Base-by-base conservation (phyloP, 2,888 invertebrate genomes). In the Meta bourneti region DNA sequence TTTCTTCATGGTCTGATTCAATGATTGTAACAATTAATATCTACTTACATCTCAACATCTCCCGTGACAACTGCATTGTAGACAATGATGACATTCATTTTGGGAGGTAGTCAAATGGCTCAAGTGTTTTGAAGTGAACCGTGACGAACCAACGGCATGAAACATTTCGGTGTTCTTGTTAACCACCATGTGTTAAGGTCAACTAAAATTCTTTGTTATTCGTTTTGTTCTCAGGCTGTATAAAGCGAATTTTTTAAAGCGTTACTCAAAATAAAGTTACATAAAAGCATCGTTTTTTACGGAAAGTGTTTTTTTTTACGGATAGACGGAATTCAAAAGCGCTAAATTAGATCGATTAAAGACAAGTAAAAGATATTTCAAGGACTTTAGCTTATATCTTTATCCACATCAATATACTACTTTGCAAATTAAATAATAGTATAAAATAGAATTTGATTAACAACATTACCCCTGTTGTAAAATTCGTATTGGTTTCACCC, bases 141-240 rank as follows among this genome's bases (percentile, higher is more conserved):
- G 74, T 72, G 48, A 34, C 54, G 61, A 81, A 20, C 20, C 51
- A 72, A 48, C 49, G 48, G 48, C 72, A 54, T 74, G 74, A 74
- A 81, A 81, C 86, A 49, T 54, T 16, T 79, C 34, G 34, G 34
- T 34, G 34, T 13, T 51, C 52, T 81, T 80, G 72, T 80, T 61
- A 49, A 61, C 61, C 52, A 61, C 51, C n/a, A 5, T 20, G 20
- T 78, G 85, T 70, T 86, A 86, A 86, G 85, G 78, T 86, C 85
- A 77, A 9, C 34, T 34, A 34, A 34, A 34, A 34, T 34, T 34
- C 19, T 74, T 74, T 74, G 9, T 48, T 48, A 74, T 34, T 74
- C 11, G 13, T 71, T 71, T 71, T 13, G 13, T 19, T n/a, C 9
- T 19, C 20, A 71, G 16, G 19, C 7, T 19, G 20, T 8, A 71